Conservation (phyloP, 2,888 invertebrate genomes). For the Tetramorium bicarinatum region DNA sequence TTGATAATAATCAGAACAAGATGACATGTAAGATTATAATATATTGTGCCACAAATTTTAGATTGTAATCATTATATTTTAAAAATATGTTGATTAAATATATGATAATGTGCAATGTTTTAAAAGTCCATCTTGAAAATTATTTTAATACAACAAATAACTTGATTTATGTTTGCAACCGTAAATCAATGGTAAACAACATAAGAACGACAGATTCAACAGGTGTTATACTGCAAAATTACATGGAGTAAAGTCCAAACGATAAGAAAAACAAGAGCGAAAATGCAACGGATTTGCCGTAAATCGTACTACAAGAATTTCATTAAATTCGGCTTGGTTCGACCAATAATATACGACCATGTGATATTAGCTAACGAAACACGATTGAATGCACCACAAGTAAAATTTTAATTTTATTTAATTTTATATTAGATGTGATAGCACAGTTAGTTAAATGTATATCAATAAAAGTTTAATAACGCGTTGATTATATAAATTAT, state of each 20-base stretch:
- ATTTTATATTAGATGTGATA: neutral
- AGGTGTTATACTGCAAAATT: constrained; percentile 69
- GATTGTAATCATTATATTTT: neutral
- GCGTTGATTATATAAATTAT: constrained; percentile 5
- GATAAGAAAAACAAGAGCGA: constrained; percentile 19
- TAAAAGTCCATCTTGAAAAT: constrained; percentile 50
- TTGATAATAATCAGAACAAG: neutral
- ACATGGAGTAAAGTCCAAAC: constrained; percentile 12
- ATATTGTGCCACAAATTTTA: neutral
- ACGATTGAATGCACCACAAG: neutral
- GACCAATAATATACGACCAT: too few species aligned
- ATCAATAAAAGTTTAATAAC: constrained; percentile 11
- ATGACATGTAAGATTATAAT: neutral
- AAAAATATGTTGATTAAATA: neutral
- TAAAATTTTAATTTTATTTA: constrained; percentile 11
- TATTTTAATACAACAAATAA: constrained; percentile 34
- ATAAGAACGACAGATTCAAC: constrained; percentile 69
- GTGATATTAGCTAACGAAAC: constrained; percentile 2
- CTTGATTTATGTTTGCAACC: constrained; percentile 51
- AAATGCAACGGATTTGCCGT: neutral
- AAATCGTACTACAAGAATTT: constrained; percentile 17
- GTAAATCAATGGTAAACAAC: constrained; percentile 42
- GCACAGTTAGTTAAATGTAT: neutral
- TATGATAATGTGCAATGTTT: neutral
- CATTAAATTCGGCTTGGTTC: neutral